phyloP scores from a whole-genome alignment of 2,888 invertebrate genomes.

The Trichogramma evanescens region DNA sequence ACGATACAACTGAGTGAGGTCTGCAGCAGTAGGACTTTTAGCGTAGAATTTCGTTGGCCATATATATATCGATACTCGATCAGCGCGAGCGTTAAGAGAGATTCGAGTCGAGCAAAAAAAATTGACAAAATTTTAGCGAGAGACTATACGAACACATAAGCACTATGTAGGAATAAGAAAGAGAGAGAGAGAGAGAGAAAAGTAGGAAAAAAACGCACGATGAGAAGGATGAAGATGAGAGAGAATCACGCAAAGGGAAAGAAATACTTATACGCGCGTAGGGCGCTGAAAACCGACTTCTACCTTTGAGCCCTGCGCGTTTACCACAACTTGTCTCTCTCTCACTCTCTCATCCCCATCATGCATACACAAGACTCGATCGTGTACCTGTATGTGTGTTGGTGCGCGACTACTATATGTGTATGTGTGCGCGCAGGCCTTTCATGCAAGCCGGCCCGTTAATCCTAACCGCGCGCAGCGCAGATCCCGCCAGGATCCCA shows the following conservation, averaged over 20 bases:
- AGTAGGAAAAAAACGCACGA: constrained; percentile 11
- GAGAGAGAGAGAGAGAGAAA: background rate
- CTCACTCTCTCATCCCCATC: constrained; percentile 1
- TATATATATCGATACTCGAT: too few relatives aligned
- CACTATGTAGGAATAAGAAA: constrained; percentile 3
- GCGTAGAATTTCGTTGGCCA: too few relatives aligned
- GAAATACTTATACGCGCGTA: constrained; percentile 11
- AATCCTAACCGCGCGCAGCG: constrained; percentile 36
- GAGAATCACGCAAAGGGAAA: constrained; percentile 21
- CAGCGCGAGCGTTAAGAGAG: too few relatives aligned
- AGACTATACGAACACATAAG: constrained; percentile 3
- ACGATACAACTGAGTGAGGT: too few relatives aligned
- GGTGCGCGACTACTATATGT: constrained; percentile 12
- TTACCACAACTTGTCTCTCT: background rate
- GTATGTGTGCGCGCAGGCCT: constrained; percentile 30
- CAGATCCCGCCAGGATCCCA: constrained; percentile 46
- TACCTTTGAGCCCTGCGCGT: too few relatives aligned
- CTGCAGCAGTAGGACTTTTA: too few relatives aligned
- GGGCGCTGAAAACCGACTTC: background rate
- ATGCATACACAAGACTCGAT: background rate
- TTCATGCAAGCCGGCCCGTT: constrained; percentile 48
- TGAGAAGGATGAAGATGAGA: constrained; percentile 17
- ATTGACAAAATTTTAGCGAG: background rate
- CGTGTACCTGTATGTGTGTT: constrained; percentile 4
- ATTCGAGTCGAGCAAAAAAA: too few relatives aligned